phyloP scores from a whole-genome alignment of 2,797 vertebrate species.

The Dipus sagitta region DNA sequence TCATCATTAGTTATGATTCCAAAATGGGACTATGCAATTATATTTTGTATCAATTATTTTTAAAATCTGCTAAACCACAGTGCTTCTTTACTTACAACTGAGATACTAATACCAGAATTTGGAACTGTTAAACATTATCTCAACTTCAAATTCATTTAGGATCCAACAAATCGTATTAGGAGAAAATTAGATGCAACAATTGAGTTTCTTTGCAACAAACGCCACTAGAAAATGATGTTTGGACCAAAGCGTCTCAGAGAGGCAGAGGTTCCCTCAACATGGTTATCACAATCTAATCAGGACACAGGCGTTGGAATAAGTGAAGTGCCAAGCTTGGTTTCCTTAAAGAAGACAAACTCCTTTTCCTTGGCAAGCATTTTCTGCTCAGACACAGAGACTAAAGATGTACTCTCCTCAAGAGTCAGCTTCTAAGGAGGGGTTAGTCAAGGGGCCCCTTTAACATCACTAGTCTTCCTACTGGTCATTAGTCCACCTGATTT shows the following conservation, averaged over 20 bases:
- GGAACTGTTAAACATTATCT: constrained; percentile 17
- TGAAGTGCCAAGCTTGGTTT: constrained; percentile 12
- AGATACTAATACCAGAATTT: neutral
- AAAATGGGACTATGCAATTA: constrained; percentile 29
- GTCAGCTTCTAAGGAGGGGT: neutral
- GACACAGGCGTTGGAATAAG: neutral
- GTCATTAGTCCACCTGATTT: neutral
- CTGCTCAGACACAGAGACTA: neutral
- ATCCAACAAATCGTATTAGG: neutral
- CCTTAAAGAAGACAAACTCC: constrained; percentile 51
- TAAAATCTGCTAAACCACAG: neutral
- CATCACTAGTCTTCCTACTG: neutral
- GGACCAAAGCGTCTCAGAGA: neutral
- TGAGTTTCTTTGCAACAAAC: constrained; percentile 2
- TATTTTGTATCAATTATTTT: constrained; percentile 10
- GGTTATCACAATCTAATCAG: neutral
- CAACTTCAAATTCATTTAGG: neutral
- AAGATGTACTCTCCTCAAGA: constrained; percentile 19
- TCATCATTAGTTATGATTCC: constrained; percentile 37
- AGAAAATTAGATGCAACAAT: neutral
- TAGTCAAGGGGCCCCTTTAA: neutral
- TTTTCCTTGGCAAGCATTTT: constrained; percentile 53
- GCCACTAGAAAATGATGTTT: neutral
- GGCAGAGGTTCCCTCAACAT: neutral
- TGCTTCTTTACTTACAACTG: constrained; percentile 9